phyloP scores from a whole-genome alignment of 2,888 invertebrate genomes.

The Stenoptilia bipunctidactyla region DNA sequence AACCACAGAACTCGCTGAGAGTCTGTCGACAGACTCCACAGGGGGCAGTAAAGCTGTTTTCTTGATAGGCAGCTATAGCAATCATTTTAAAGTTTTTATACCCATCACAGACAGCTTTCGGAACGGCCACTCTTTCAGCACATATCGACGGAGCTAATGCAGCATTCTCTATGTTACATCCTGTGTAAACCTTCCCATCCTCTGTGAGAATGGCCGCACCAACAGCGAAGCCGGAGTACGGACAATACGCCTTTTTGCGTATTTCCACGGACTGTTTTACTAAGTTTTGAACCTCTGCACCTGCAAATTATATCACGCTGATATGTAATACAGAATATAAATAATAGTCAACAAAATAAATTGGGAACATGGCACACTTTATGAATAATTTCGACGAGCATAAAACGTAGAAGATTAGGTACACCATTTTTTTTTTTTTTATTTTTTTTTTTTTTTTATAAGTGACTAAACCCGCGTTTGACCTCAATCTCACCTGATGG shows the following conservation, averaged over 20 bases:
- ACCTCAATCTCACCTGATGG: too few species aligned
- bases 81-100: constrained; percentile 78
- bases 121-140: constrained; percentile 89
- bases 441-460: too few species aligned
- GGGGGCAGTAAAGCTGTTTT: constrained; percentile 78
- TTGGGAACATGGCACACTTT: too few species aligned
- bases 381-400: too few species aligned
- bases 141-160: constrained; percentile 85
- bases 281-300: constrained; percentile 70
- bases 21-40: constrained; percentile 92
- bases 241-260: constrained; percentile 79
- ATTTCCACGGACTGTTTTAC: constrained; percentile 74
- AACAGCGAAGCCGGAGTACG: constrained; percentile 91
- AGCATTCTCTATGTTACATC: constrained; percentile 94
- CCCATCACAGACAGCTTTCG: constrained; percentile 89
- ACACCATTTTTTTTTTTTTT: too few species aligned
- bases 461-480: too few species aligned
- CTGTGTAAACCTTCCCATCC: constrained; percentile 76
- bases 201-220: constrained; percentile 85
- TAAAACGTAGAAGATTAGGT: too few species aligned
- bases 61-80: constrained; percentile 79
- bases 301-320: constrained; percentile 66
- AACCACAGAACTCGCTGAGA: constrained; percentile 79
- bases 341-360: too few species aligned
- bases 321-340: too few species aligned